Percentiles rank a stretch among this genome's conserved stretches.
These are phyloP conservation scores for Clinocottus analis DNA, from an alignment of 2,113 vertebrate genomes.

Conservation along the genomic window DNA sequence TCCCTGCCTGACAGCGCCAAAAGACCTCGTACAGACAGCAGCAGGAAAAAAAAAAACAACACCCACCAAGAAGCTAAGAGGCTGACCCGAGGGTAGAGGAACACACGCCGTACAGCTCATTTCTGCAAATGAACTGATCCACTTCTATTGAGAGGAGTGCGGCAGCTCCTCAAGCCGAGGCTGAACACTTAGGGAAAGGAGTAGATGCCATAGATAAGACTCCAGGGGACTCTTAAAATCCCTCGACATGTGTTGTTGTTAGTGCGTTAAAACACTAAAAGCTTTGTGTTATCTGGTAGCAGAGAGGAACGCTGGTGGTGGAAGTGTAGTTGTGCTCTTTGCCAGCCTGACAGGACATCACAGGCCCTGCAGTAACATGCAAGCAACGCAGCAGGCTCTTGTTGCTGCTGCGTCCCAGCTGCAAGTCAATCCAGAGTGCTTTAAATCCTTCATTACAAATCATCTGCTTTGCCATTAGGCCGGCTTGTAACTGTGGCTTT, in stretches of 20 bases:
- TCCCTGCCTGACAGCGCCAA: not conserved
- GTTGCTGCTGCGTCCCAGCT: constrained; percentile 49
- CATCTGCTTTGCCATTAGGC: constrained; percentile 60
- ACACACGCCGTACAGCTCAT: constrained; percentile 17
- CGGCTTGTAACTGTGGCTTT: constrained; percentile 56
- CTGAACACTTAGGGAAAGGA: constrained; percentile 45
- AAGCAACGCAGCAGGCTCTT: constrained; percentile 34
- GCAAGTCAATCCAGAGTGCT: constrained; percentile 66
- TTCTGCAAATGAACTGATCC: constrained; percentile 20
- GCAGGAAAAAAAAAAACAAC: not conserved
- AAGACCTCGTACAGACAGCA: not conserved
- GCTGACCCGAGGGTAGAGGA: constrained; percentile 27
- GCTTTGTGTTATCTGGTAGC: constrained; percentile 49
- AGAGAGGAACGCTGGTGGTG: constrained; percentile 7
- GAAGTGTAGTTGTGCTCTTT: constrained; percentile 40
- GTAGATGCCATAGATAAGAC: constrained; percentile 65
- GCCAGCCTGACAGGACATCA: constrained; percentile 33
- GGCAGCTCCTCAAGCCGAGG: constrained; percentile 54
- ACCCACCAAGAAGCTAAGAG: constrained; percentile 6
- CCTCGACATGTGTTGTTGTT: constrained; percentile 64
- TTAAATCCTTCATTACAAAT: constrained; percentile 67
- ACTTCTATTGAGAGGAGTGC: constrained; percentile 15
- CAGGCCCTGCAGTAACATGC: constrained; percentile 44
- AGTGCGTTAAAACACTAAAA: constrained; percentile 55
- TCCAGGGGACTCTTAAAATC: constrained; percentile 56